Conservation (phyloP, 2,113 vertebrate genomes). For the Etia nguti region DNA sequence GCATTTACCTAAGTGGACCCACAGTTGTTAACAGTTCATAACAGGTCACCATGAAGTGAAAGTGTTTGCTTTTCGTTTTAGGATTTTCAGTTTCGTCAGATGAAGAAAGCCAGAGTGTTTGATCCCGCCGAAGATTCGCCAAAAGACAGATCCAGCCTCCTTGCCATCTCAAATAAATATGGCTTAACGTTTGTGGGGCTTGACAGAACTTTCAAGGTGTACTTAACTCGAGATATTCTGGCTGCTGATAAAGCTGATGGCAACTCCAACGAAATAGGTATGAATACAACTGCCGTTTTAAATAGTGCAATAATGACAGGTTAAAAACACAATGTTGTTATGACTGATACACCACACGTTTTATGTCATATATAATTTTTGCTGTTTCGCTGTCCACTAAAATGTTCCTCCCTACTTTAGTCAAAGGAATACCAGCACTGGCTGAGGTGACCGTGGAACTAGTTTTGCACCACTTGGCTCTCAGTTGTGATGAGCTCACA, state of each 20-base stretch:
- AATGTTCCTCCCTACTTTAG: slow-evolving; percentile 58
- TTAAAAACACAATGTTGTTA: background rate
- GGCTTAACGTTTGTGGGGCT: slow-evolving; percentile 85
- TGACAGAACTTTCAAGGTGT: slow-evolving; percentile 79
- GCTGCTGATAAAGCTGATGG: slow-evolving; percentile 79
- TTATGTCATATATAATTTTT: background rate
- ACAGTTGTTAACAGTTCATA: background rate
- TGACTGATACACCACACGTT: background rate
- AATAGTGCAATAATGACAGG: background rate
- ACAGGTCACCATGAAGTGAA: background rate
- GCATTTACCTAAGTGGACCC: background rate
- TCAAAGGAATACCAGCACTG: slow-evolving; percentile 72
- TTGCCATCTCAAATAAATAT: slow-evolving; percentile 86
- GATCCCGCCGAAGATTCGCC: slow-evolving; percentile 78
- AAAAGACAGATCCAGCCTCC: slow-evolving; percentile 84
- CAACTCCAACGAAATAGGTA: slow-evolving; percentile 85
- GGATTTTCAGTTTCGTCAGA: slow-evolving; percentile 95
- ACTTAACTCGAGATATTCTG: slow-evolving; percentile 79
- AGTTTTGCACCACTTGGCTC: slow-evolving; percentile 83
- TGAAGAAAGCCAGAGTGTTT: slow-evolving; percentile 90
- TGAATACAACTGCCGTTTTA: background rate
- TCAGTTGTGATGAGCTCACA: slow-evolving; percentile 90
- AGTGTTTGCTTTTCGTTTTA: slow-evolving; percentile 34
- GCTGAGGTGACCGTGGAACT: slow-evolving; percentile 75
- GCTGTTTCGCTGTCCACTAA: background rate